Evolutionary conservation across 2,113 vertebrate genomes (phyloP).

Genomic region (Eudyptes chrysolophus): DNA sequence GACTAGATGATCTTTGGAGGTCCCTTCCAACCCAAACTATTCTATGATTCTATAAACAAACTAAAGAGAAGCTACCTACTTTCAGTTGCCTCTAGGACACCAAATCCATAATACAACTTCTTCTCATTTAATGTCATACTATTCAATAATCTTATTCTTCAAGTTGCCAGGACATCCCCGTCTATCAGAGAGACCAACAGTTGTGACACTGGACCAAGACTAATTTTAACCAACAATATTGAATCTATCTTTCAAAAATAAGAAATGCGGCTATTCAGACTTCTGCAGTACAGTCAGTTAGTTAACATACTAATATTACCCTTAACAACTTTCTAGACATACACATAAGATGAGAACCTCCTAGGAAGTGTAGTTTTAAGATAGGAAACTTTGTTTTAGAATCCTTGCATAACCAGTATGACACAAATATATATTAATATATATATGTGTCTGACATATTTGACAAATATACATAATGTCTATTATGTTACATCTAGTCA

Average conservation of each 20-base stretch:
- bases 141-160: background rate
- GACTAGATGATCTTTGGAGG: too few species aligned
- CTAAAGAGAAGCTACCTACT: background rate
- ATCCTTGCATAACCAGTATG: background rate
- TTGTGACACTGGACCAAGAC: background rate
- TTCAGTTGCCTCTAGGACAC: background rate
- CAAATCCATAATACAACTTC: background rate
- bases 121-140: background rate
- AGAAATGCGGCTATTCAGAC: background rate
- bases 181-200: background rate
- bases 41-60: background rate
- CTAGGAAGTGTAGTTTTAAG: background rate
- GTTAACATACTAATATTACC: background rate
- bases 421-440: background rate
- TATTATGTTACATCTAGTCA: background rate
- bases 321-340: background rate
- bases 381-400: background rate
- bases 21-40: too few species aligned
- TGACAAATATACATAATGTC: background rate
- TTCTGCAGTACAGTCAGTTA: background rate
- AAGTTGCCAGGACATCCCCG: background rate
- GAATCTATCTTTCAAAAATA: background rate
- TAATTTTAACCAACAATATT: background rate
- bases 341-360: background rate
- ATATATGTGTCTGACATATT: background rate